Conservation (phyloP, 2,113 vertebrate genomes). For the Shinisaurus crocodilurus region DNA sequence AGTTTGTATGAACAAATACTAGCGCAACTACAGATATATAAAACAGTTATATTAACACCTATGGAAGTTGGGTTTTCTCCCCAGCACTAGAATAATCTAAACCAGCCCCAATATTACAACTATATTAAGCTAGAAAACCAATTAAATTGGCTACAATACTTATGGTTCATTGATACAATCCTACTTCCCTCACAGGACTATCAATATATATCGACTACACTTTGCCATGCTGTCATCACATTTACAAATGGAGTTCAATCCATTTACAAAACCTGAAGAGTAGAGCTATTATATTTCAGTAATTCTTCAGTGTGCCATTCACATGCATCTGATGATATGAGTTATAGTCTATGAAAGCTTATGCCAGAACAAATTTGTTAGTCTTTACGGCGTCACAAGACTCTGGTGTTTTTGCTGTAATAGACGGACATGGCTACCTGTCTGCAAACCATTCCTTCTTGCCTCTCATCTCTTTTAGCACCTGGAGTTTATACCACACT, state of each 20-base stretch:
- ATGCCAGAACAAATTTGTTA: no score
- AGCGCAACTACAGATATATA: background rate
- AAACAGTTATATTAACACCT: background rate
- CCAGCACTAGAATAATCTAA: background rate
- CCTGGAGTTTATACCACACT: background rate
- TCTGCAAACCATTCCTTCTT: background rate
- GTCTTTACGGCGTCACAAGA: no score
- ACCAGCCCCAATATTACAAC: background rate
- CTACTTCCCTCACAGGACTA: background rate
- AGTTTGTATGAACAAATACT: background rate
- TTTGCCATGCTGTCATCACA: background rate
- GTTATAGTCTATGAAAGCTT: no score
- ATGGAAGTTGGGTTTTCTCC: background rate
- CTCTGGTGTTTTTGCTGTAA: no score
- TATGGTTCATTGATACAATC: background rate
- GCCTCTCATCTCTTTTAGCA: background rate
- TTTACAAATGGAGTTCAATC: background rate
- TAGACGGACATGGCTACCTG: no score
- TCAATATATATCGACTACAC: background rate
- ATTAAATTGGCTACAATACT: background rate
- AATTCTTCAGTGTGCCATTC: background rate
- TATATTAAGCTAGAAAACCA: background rate
- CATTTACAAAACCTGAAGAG: background rate
- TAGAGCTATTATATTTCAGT: background rate
- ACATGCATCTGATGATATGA: no score